Percentiles rank a stretch among this genome's conserved stretches.
These are phyloP conservation scores for Pyrrhia umbra DNA, from an alignment of 2,888 invertebrate genomes.

Conservation along the genomic window DNA sequence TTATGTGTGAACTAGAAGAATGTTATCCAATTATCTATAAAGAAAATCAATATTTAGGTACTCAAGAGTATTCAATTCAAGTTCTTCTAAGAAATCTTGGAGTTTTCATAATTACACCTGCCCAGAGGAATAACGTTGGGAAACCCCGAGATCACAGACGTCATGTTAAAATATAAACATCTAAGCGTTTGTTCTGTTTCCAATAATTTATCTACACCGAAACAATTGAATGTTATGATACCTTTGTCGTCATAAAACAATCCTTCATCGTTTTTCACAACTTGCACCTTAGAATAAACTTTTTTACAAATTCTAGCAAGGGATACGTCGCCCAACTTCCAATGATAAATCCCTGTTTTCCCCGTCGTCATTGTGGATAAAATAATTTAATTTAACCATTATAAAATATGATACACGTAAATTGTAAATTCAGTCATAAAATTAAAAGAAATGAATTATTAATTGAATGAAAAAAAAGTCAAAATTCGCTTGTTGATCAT, in stretches of 20 bases:
- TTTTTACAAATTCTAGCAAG: conserved; percentile 81
- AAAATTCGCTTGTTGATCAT: conserved; percentile 9
- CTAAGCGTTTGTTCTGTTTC: conserved; percentile 21
- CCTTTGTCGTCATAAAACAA: conserved; percentile 85
- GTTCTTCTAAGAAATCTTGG: conserved; percentile 35
- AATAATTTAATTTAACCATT: not conserved
- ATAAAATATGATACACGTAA: too few species aligned
- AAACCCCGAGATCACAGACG: conserved; percentile 29
- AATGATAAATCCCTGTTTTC: conserved; percentile 77
- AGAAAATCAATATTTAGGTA: conserved; percentile 25
- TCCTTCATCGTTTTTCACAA: conserved; percentile 83
- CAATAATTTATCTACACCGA: conserved; percentile 29
- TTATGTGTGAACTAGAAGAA: not conserved
- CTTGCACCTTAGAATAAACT: conserved; percentile 82
- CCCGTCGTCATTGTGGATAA: conserved; percentile 55
- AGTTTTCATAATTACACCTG: conserved; percentile 46
- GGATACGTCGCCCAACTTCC: conserved; percentile 85
- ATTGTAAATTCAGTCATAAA: not conserved
- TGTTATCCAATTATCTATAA: conserved; percentile 32
- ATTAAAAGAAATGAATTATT: not conserved
- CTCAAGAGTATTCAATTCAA: conserved; percentile 34
- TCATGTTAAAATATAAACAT: conserved; percentile 40
- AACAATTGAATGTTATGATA: conserved; percentile 59
- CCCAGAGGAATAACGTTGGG: conserved; percentile 26
- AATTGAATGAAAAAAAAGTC: conserved; percentile 17